Evolutionary conservation across 1,140 invertebrate genomes (phyloP).

Genomic region (Maconellicoccus hirsutus): DNA sequence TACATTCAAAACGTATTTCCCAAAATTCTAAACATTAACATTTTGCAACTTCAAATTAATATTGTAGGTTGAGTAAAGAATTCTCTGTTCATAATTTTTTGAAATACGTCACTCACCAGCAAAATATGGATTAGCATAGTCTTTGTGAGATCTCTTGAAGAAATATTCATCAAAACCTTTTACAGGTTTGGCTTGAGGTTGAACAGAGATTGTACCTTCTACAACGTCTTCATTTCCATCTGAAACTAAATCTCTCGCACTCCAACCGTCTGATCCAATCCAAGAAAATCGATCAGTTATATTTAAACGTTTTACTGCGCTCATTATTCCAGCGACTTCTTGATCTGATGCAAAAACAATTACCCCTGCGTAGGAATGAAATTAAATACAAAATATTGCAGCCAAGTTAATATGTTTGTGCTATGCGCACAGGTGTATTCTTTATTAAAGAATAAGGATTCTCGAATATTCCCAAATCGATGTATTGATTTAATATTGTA

Average conservation of each 20-base stretch:
- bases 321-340: constrained; percentile 88
- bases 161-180: constrained; percentile 81
- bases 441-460: too few relatives aligned
- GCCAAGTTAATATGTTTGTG: too few relatives aligned
- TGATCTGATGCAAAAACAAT: constrained; percentile 94
- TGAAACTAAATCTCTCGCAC: constrained; percentile 70
- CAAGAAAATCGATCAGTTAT: constrained; percentile 84
- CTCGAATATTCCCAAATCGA: too few relatives aligned
- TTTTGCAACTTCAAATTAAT: too few relatives aligned
- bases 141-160: constrained; percentile 58
- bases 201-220: constrained; percentile 81
- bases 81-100: too few relatives aligned
- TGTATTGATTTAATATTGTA: too few relatives aligned
- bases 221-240: constrained; percentile 79
- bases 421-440: too few relatives aligned
- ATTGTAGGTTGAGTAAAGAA: too few relatives aligned
- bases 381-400: too few relatives aligned
- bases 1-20: constrained; percentile 81
- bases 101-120: constrained; percentile 68
- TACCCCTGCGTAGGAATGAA: constrained; percentile 66
- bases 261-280: constrained; percentile 93
- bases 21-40: constrained; percentile 68
- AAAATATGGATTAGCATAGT: constrained; percentile 89
- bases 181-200: constrained; percentile 79
- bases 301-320: constrained; percentile 70